Percentiles rank a stretch among this genome's conserved stretches.
Evolutionary conservation across 2,113 vertebrate genomes (phyloP).

Genomic region (Leuciscus idus): DNA sequence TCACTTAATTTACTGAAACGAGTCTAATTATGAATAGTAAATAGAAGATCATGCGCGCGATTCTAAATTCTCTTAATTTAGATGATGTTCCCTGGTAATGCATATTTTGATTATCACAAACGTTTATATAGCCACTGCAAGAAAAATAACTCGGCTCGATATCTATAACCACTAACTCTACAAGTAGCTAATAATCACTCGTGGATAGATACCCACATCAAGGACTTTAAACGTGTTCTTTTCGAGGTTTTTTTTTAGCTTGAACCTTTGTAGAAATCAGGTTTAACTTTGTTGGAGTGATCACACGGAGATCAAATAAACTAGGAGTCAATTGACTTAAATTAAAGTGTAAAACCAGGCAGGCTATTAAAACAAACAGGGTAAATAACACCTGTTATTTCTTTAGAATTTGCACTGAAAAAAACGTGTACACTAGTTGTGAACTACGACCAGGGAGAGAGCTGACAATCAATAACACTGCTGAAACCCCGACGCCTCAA

Average conservation of each 20-base stretch:
- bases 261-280: neutral
- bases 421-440: neutral
- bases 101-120: neutral
- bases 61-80: neutral
- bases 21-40: neutral
- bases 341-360: neutral
- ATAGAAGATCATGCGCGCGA: neutral
- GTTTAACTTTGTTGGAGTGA: neutral
- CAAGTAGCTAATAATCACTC: neutral
- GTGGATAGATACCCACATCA: neutral
- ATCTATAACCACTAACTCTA: neutral
- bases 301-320: neutral
- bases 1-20: neutral
- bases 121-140: neutral
- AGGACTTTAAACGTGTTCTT: neutral
- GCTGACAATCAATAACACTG: neutral
- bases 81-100: neutral
- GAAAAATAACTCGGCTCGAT: too few species aligned
- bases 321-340: neutral
- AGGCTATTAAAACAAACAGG: neutral
- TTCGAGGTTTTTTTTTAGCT: neutral
- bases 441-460: neutral
- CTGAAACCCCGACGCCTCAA: neutral
- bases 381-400: constrained; percentile 30
- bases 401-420: neutral